These are phyloP conservation scores for Listronotus bonariensis DNA, from an alignment of 1,140 invertebrate genomes.

Conservation along the genomic window DNA sequence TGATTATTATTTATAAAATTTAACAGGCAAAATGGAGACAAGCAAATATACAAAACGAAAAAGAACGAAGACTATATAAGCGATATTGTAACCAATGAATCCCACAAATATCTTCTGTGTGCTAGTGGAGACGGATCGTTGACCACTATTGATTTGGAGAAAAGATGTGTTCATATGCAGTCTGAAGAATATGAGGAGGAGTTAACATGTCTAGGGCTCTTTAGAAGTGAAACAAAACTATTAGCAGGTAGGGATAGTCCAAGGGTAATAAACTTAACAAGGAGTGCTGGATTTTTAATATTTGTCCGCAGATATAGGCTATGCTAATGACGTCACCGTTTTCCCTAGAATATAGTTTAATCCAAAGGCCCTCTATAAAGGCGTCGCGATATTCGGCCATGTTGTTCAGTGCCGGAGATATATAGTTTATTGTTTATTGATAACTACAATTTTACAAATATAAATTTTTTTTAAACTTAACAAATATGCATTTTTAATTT, in stretches of 20 bases:
- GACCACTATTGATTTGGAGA: slow-evolving; percentile 81
- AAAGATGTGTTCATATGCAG: slow-evolving; percentile 69
- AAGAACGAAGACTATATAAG: slow-evolving; percentile 87
- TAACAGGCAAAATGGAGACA: slow-evolving; percentile 60
- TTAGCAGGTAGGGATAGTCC: slow-evolving; percentile 61
- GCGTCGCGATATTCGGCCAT: no score
- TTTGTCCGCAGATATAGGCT: no score
- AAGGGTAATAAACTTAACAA: no score
- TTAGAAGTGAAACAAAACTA: slow-evolving; percentile 80
- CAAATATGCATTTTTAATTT: no score
- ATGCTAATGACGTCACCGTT: no score
- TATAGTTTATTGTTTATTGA: no score
- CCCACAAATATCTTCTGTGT: slow-evolving; percentile 78
- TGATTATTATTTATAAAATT: background rate
- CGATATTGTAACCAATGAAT: slow-evolving; percentile 78
- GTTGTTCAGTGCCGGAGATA: no score
- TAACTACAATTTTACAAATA: no score
- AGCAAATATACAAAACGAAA: slow-evolving; percentile 75
- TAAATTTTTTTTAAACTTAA: no score
- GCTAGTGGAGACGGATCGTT: slow-evolving; percentile 90
- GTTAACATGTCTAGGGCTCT: slow-evolving; percentile 75
- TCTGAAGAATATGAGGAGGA: slow-evolving; percentile 82
- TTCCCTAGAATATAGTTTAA: no score
- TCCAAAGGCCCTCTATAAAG: no score
- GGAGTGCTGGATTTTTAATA: no score